phyloP scores from a whole-genome alignment of 2,888 invertebrate species.

The Latrodectus hesperus region DNA sequence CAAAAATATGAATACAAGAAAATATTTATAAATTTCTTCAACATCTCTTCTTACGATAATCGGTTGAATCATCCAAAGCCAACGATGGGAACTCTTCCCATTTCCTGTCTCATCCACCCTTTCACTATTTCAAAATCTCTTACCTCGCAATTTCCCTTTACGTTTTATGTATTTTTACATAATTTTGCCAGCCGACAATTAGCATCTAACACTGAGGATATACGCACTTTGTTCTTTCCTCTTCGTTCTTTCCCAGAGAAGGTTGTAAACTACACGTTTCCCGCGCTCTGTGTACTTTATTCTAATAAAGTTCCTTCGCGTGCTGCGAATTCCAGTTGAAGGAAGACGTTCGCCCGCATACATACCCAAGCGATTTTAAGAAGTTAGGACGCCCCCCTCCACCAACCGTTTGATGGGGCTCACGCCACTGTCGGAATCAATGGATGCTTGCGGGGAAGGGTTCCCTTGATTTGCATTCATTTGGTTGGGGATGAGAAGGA shows the following conservation, averaged over 20 bases:
- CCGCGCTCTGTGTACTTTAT: slow-evolving; percentile 35
- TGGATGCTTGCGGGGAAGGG: slow-evolving; percentile 12
- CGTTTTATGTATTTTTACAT: slow-evolving; percentile 47
- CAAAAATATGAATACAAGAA: no score
- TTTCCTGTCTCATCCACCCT: not conserved
- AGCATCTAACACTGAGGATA: slow-evolving; percentile 14
- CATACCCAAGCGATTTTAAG: slow-evolving; percentile 59
- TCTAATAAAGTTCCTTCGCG: slow-evolving; percentile 43
- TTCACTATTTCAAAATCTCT: slow-evolving; percentile 33
- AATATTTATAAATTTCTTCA: no score
- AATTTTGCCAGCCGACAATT: slow-evolving; percentile 53
- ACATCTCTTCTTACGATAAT: no score
- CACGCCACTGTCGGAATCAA: slow-evolving; percentile 18
- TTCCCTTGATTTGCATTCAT: slow-evolving; percentile 57
- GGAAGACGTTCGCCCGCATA: slow-evolving; percentile 25
- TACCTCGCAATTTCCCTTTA: not conserved
- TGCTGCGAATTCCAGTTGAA: slow-evolving; percentile 19
- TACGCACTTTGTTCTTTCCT: not conserved
- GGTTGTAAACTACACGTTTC: not conserved
- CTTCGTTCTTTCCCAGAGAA: not conserved
- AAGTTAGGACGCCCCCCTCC: slow-evolving; percentile 35
- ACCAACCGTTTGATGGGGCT: not conserved
- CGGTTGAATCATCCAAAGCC: no score
- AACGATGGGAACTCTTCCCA: not conserved
- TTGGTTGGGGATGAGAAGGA: slow-evolving; percentile 11